These are phyloP conservation scores for Halcyon chelicuti DNA, from an alignment of 2,797 vertebrate species.

Conservation along the genomic window DNA sequence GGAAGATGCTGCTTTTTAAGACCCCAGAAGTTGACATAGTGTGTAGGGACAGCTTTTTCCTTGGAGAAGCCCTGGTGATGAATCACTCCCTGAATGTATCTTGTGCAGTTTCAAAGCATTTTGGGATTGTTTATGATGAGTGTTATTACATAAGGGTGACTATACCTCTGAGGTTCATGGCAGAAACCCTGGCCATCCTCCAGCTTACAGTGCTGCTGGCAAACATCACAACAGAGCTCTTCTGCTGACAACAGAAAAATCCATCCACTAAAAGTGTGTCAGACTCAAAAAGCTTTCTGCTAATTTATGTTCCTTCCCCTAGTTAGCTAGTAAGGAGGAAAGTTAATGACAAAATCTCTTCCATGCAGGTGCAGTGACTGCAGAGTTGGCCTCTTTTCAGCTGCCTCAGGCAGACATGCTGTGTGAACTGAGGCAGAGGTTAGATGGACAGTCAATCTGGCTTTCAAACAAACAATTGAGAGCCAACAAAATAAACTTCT, in stretches of 20 bases:
- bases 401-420: not conserved
- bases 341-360: not conserved
- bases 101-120: not conserved
- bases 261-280: slow-evolving; percentile 7
- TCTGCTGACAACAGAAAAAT: slow-evolving; percentile 41
- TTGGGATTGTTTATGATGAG: not conserved
- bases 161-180: not conserved
- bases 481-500: not conserved
- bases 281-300: not conserved
- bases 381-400: not conserved
- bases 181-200: not conserved
- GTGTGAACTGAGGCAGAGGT: not conserved
- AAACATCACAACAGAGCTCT: not conserved
- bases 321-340: not conserved
- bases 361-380: not conserved
- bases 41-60: not conserved
- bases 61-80: not conserved
- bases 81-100: not conserved
- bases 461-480: not conserved
- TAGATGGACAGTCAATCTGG: not conserved
- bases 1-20: not conserved
- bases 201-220: slow-evolving; percentile 1
- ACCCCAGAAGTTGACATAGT: not conserved
- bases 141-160: not conserved
- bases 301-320: slow-evolving; percentile 30